Evolutionary conservation across 2,113 vertebrate genomes (phyloP).

Genomic region (Colossoma macropomum): DNA sequence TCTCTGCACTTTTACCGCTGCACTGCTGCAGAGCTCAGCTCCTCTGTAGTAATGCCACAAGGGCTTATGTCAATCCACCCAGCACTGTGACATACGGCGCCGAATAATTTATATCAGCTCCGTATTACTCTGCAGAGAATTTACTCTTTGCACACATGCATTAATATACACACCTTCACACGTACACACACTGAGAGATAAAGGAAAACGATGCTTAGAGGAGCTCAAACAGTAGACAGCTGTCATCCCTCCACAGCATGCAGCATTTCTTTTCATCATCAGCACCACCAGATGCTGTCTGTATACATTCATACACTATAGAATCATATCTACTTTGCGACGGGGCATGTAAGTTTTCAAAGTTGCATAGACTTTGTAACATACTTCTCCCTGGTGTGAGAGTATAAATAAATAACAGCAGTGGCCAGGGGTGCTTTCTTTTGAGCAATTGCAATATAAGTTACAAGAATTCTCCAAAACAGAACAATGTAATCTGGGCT

Average conservation of each 20-base stretch:
- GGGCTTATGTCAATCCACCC: slow-evolving; percentile 51
- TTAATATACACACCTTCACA: slow-evolving; percentile 29
- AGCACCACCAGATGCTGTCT: not conserved
- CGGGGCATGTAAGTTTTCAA: slow-evolving; percentile 27
- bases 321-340: slow-evolving; percentile 14
- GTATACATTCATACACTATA: slow-evolving; percentile 21
- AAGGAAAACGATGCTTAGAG: slow-evolving; percentile 29
- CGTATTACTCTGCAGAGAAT: slow-evolving; percentile 37
- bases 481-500: slow-evolving; percentile 22
- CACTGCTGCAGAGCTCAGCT: slow-evolving; percentile 26
- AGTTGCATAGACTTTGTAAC: slow-evolving; percentile 3
- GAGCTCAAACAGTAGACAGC: slow-evolving; percentile 44
- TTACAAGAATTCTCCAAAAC: slow-evolving; percentile 11
- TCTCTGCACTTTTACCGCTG: slow-evolving; percentile 39
- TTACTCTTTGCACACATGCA: slow-evolving; percentile 5
- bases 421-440: not conserved
- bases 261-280: slow-evolving; percentile 33
- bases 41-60: slow-evolving; percentile 41
- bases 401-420: slow-evolving; percentile 17
- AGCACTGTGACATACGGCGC: slow-evolving; percentile 17
- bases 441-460: not conserved
- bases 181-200: slow-evolving; percentile 26
- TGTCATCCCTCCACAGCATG: slow-evolving; percentile 44
- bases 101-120: slow-evolving; percentile 55
- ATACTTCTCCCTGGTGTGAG: slow-evolving; percentile 3